These are phyloP conservation scores for Lasioglossum lativentre DNA, from an alignment of 2,888 invertebrate species.

Conservation along the genomic window DNA sequence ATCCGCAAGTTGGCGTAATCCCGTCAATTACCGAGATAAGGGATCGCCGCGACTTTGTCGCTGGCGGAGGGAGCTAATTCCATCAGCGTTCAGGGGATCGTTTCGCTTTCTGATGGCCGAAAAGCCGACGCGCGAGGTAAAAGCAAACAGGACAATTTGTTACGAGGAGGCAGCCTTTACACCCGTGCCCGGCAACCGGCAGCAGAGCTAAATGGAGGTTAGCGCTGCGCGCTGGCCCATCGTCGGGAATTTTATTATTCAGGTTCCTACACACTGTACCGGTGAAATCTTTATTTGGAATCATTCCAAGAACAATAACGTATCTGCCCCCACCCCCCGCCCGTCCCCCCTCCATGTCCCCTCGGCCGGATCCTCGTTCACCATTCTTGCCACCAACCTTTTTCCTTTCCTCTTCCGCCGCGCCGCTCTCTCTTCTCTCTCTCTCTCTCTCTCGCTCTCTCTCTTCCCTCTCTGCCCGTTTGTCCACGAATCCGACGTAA, in stretches of 20 bases:
- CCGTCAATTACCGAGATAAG: slow-evolving; percentile 17
- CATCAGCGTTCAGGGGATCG: slow-evolving; percentile 61
- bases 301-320: slow-evolving; percentile 85
- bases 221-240: slow-evolving; percentile 69
- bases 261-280: slow-evolving; percentile 79
- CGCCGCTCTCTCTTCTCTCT: slow-evolving; percentile 25
- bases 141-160: slow-evolving; percentile 72
- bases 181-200: slow-evolving; percentile 59
- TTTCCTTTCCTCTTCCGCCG: slow-evolving; percentile 33
- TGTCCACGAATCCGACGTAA: slow-evolving; percentile 56
- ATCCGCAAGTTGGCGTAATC: not conserved
- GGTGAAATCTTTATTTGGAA: slow-evolving; percentile 84
- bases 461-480: not conserved
- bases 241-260: slow-evolving; percentile 82
- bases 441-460: not conserved
- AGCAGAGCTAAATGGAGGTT: slow-evolving; percentile 76
- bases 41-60: slow-evolving; percentile 36
- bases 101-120: slow-evolving; percentile 65
- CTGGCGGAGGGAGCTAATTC: slow-evolving; percentile 51
- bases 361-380: slow-evolving; percentile 4
- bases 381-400: slow-evolving; percentile 15
- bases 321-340: slow-evolving; percentile 65
- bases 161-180: slow-evolving; percentile 66
- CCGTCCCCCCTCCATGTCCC: slow-evolving; percentile 29
- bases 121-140: slow-evolving; percentile 64